These are phyloP conservation scores for Labrus mixtus DNA, from an alignment of 2,113 vertebrate species.

Conservation along the genomic window DNA sequence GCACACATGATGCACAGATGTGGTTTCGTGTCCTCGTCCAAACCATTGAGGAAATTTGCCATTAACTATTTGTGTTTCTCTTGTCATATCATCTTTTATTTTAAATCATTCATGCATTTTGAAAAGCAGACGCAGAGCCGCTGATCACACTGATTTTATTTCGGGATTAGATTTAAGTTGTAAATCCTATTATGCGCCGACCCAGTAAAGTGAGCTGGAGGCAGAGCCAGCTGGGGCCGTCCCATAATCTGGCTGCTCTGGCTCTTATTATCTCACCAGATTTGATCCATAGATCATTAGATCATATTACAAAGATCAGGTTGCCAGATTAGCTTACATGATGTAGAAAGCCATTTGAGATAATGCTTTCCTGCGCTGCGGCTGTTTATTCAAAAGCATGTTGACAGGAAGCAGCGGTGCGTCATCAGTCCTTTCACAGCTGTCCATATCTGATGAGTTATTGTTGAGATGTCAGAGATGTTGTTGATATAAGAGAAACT, in stretches of 20 bases:
- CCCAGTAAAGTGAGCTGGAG: conserved; percentile 42
- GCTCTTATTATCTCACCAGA: conserved; percentile 61
- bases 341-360: conserved; percentile 36
- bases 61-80: conserved; percentile 25
- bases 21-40: conserved; percentile 21
- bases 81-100: conserved; percentile 31
- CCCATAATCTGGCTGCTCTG: conserved; percentile 49
- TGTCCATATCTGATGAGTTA: conserved; percentile 26
- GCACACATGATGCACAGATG: background rate
- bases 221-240: conserved; percentile 40
- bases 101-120: conserved; percentile 38
- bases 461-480: conserved; percentile 40
- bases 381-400: conserved; percentile 30
- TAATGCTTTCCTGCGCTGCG: background rate
- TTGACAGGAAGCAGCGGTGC: conserved; percentile 42
- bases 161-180: conserved; percentile 52
- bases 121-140: conserved; percentile 42
- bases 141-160: conserved; percentile 43
- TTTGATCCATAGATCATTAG: conserved; percentile 66
- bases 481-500: conserved; percentile 27
- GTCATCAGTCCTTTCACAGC: conserved; percentile 34
- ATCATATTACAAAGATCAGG: conserved; percentile 59
- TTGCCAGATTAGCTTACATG: conserved; percentile 53
- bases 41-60: conserved; percentile 23
- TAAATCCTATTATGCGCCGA: conserved; percentile 72